Percentiles rank a stretch among this genome's conserved stretches.
phyloP scores from a whole-genome alignment of 2,797 vertebrate species.

The Notamacropus eugenii region DNA sequence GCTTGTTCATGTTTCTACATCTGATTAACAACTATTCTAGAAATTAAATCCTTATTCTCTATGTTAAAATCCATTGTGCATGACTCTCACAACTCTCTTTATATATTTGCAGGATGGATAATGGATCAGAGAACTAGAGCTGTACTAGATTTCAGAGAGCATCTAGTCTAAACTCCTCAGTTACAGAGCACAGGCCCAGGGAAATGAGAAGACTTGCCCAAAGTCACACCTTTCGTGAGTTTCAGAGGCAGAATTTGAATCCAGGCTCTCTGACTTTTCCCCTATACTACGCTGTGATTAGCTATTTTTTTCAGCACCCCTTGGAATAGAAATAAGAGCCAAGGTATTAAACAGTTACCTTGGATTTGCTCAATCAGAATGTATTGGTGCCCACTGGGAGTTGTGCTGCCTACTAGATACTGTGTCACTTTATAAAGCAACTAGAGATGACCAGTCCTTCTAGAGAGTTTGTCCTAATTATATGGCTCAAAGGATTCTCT shows the following conservation, averaged over 20 bases:
- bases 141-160: neutral
- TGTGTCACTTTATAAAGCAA: slow-evolving; percentile 18
- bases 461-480: slow-evolving; percentile 21
- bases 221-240: neutral
- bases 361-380: slow-evolving; percentile 32
- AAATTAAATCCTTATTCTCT: neutral
- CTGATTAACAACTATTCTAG: neutral
- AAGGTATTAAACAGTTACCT: neutral
- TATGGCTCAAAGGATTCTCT: neutral
- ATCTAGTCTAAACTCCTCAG: neutral
- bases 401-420: neutral
- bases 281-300: neutral
- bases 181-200: neutral
- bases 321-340: slow-evolving; percentile 28
- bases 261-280: neutral
- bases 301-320: slow-evolving; percentile 3
- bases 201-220: neutral
- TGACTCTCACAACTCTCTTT: neutral
- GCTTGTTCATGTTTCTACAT: neutral
- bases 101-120: neutral
- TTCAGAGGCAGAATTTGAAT: neutral
- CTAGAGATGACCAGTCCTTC: neutral
- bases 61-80: neutral
- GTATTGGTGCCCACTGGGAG: neutral
- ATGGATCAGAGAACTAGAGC: neutral